These are phyloP conservation scores for Anodontia alba DNA, from an alignment of 2,888 invertebrate species.

Conservation along the genomic window DNA sequence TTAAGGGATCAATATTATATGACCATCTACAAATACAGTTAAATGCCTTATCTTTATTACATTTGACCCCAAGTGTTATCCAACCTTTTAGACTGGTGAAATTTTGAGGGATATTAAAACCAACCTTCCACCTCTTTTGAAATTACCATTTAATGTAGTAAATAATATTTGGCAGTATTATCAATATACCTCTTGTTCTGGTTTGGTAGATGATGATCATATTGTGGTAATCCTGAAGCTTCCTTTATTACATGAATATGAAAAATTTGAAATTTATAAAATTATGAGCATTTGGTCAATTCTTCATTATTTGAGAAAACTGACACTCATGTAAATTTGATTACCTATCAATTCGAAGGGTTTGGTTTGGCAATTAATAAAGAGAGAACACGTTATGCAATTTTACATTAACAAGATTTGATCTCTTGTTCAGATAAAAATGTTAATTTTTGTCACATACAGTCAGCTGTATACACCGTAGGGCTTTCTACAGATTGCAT, in stretches of 20 bases:
- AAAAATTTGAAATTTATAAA: not conserved
- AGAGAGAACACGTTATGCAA: not conserved
- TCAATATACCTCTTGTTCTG: not conserved
- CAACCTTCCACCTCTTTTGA: not conserved
- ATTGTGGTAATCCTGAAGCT: not conserved
- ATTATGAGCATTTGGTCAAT: not conserved
- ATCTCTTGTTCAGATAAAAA: not conserved
- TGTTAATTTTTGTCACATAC: not conserved
- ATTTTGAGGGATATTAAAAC: not conserved
- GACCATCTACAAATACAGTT: constrained; percentile 8
- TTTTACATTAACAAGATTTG: not conserved
- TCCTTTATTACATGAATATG: not conserved
- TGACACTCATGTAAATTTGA: not conserved
- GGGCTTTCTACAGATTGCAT: not conserved
- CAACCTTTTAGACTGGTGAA: not conserved
- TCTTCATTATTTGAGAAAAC: not conserved
- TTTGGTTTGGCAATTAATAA: not conserved
- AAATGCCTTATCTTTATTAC: not conserved
- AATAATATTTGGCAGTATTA: not conserved
- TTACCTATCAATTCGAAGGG: not conserved
- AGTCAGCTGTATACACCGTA: not conserved
- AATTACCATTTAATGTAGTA: not conserved
- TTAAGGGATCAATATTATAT: not conserved
- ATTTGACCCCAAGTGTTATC: not conserved
- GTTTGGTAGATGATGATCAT: not conserved